phyloP scores from a whole-genome alignment of 2,113 vertebrate species.

The Arizona elegans region DNA sequence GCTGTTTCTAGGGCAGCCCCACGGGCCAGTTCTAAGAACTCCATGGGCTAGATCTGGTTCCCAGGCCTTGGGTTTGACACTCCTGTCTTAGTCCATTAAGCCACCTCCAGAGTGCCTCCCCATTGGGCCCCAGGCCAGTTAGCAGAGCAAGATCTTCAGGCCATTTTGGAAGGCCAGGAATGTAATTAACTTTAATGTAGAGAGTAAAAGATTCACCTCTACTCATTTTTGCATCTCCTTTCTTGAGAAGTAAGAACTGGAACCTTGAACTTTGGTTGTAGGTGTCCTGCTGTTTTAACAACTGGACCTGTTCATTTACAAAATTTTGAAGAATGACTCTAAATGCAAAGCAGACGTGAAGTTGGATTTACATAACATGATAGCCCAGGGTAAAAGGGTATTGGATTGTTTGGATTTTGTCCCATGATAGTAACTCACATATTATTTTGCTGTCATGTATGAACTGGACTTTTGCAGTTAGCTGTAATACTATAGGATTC shows the following conservation, averaged over 20 bases:
- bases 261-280: neutral
- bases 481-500: neutral
- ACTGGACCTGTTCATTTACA: neutral
- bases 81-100: neutral
- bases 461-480: neutral
- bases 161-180: neutral
- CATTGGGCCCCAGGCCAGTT: neutral
- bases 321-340: neutral
- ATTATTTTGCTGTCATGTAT: neutral
- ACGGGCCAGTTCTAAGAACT: rapidly evolving
- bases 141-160: neutral
- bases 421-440: neutral
- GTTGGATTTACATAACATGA: neutral
- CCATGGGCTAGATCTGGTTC: too few species aligned
- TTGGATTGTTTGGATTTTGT: neutral
- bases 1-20: too few species aligned
- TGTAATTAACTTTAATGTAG: neutral
- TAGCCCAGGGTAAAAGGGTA: neutral
- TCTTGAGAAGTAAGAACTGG: neutral
- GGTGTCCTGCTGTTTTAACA: neutral
- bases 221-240: neutral
- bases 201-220: neutral
- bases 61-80: too few species aligned
- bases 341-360: neutral
- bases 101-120: neutral